Conservation (phyloP, 2,888 invertebrate species). For the Amphipyra berbera region DNA sequence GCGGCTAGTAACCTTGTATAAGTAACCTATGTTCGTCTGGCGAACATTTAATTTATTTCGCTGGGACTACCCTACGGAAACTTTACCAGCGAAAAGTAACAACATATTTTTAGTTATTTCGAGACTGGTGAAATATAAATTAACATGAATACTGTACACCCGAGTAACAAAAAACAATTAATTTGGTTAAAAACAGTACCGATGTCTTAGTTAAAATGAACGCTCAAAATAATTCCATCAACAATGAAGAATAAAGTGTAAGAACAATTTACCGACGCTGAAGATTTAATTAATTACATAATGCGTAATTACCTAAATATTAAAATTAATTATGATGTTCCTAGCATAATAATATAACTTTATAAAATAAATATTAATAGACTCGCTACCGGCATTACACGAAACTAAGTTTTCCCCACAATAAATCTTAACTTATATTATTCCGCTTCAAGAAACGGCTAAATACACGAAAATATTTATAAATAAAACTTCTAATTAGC, state of each 20-base stretch:
- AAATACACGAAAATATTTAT: slow-evolving; percentile 62
- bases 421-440: slow-evolving; percentile 57
- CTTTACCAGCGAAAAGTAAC: no score
- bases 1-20: no score
- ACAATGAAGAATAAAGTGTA: slow-evolving; percentile 33
- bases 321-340: slow-evolving; percentile 18
- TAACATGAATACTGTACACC: no score
- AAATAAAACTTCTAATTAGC: slow-evolving; percentile 77
- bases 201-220: slow-evolving; percentile 10
- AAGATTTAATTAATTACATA: slow-evolving; percentile 26
- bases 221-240: slow-evolving; percentile 13
- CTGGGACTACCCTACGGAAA: no score
- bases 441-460: slow-evolving; percentile 56
- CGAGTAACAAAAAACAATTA: no score
- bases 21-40: no score
- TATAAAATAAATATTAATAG: slow-evolving; percentile 42
- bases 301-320: slow-evolving; percentile 13
- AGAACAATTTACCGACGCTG: slow-evolving; percentile 37
- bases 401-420: slow-evolving; percentile 38
- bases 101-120: no score
- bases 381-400: slow-evolving; percentile 48
- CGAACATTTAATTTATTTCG: no score
- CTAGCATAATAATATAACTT: slow-evolving; percentile 11
- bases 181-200: not conserved
- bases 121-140: no score